These are phyloP conservation scores for Salticus scenicus DNA, from an alignment of 2,888 invertebrate species.

Conservation along the genomic window DNA sequence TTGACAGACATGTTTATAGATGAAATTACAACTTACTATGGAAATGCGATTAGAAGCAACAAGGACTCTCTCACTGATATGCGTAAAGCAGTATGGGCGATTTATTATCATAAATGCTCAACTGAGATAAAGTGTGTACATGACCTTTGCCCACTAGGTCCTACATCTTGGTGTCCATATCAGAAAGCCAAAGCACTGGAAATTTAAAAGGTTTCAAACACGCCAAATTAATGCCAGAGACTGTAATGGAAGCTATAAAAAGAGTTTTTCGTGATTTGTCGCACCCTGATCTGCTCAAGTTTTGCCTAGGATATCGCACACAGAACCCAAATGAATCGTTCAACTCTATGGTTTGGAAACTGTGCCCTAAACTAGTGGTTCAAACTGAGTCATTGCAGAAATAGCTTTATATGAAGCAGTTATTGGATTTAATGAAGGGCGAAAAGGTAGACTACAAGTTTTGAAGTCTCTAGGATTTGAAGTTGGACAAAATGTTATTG, in stretches of 20 bases:
- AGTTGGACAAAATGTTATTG: not conserved
- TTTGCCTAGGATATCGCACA: not conserved
- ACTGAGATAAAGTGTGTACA: not conserved
- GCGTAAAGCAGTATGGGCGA: slow-evolving; percentile 18
- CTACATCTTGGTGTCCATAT: not conserved
- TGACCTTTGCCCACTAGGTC: not conserved
- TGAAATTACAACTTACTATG: not conserved
- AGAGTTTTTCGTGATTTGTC: not conserved
- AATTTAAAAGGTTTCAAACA: not conserved
- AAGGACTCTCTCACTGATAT: not conserved
- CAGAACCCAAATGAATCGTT: slow-evolving; percentile 29
- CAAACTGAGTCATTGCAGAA: not conserved
- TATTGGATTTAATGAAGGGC: slow-evolving; percentile 8
- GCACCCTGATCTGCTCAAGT: not conserved
- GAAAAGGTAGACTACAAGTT: not conserved
- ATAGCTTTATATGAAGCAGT: slow-evolving; percentile 3
- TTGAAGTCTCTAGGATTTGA: not conserved
- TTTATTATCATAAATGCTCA: not conserved
- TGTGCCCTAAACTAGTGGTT: slow-evolving; percentile 15
- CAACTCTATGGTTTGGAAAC: slow-evolving; percentile 8
- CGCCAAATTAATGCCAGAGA: not conserved
- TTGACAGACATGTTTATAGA: slow-evolving; percentile 5
- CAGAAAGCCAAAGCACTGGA: not conserved
- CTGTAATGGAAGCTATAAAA: slow-evolving; percentile 13
- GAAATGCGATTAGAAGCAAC: slow-evolving; percentile 10